A percentile compares a stretch with the other conserved stretches of the same genome.
These are phyloP conservation scores for Camelus dromedarius DNA, from an alignment of 2,113 vertebrate species.

Conservation along the genomic window DNA sequence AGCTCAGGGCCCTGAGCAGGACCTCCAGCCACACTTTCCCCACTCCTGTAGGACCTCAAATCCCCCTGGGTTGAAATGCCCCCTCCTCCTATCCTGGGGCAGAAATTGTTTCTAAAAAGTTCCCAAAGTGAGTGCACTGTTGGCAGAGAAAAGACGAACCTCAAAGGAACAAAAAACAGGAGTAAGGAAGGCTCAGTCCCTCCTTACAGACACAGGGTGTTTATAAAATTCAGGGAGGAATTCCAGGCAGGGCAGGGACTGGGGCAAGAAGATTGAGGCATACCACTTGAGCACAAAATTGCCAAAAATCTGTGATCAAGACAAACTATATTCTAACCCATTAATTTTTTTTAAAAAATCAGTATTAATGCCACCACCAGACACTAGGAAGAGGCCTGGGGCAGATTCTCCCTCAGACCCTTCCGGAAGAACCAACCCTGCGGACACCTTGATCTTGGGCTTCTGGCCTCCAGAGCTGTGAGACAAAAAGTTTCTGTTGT, in stretches of 20 bases:
- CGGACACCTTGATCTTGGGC: not conserved
- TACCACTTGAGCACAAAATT: not conserved
- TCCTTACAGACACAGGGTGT: not conserved
- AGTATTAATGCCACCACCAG: not conserved
- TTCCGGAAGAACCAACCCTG: not conserved
- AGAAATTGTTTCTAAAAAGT: not conserved
- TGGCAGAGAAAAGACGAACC: not conserved
- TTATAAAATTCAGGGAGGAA: not conserved
- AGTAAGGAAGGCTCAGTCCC: not conserved
- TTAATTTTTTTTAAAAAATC: not conserved
- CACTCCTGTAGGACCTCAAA: not conserved
- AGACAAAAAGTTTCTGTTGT: not conserved
- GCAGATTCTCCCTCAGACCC: not conserved
- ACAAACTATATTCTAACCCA: not conserved
- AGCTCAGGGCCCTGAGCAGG: no score
- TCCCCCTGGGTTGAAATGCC: not conserved
- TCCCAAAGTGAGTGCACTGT: not conserved
- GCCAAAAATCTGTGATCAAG: not conserved
- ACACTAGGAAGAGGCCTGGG: not conserved
- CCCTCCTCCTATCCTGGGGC: not conserved
- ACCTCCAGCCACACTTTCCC: no score
- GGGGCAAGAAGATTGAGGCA: no score
- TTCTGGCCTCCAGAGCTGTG: not conserved
- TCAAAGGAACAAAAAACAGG: not conserved
- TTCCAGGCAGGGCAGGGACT: not conserved